Conservation (phyloP, 35 echinoderm and acorn worm genomes). For the Holothuria glaberrima region DNA sequence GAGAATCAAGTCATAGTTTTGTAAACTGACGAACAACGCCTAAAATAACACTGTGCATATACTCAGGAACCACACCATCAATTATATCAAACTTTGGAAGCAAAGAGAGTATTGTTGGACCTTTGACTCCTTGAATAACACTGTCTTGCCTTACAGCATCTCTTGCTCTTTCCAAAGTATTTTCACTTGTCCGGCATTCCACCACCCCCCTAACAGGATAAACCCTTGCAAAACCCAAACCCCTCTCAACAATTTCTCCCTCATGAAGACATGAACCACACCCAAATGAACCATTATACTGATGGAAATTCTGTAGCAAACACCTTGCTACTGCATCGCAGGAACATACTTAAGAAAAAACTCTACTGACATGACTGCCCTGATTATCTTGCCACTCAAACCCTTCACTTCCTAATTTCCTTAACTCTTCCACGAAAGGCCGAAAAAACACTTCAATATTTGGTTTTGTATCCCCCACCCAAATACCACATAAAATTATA, state of each 20-base stretch:
- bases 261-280: conserved; percentile 20
- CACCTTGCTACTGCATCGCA: conserved; percentile 8
- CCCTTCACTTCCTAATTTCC: conserved; percentile 25
- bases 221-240: neutral
- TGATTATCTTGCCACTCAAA: conserved; percentile 3
- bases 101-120: conserved; percentile 4
- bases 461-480: conserved; percentile 33
- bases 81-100: conserved; percentile 54
- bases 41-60: conserved; percentile 46
- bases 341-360: neutral
- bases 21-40: conserved; percentile 23
- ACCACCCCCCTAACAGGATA: neutral
- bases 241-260: neutral
- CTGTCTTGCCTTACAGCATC: neutral
- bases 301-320: conserved; percentile 19
- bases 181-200: neutral
- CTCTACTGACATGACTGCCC: neutral
- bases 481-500: conserved; percentile 17
- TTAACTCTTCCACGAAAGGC: conserved; percentile 39
- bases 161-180: neutral
- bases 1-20: conserved; percentile 39
- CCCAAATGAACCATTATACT: conserved; percentile 61
- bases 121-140: conserved; percentile 28
- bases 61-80: conserved; percentile 43
- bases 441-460: conserved; percentile 24